A percentile compares a stretch with the other conserved stretches of the same genome.
Evolutionary conservation across 2,888 invertebrate species (phyloP).

Genomic region (Erannis defoliaria): DNA sequence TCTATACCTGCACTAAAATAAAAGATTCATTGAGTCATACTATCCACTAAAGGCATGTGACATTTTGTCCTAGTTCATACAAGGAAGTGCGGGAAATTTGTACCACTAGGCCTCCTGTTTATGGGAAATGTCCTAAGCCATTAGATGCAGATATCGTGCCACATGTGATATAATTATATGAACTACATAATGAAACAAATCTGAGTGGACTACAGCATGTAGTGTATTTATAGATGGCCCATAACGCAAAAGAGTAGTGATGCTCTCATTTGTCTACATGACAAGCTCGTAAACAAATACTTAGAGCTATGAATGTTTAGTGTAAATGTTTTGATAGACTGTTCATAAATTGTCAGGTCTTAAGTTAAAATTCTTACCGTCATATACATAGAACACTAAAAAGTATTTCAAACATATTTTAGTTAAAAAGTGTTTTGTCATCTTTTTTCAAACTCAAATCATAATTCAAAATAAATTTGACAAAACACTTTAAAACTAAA

Average conservation of each 20-base stretch:
- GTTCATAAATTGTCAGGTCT: too few relatives aligned
- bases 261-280: slow-evolving; percentile 48
- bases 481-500: too few relatives aligned
- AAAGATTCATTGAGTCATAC: slow-evolving; percentile 3
- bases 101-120: too few relatives aligned
- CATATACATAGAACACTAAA: too few relatives aligned
- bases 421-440: too few relatives aligned
- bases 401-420: too few relatives aligned
- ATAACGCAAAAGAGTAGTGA: slow-evolving; percentile 50
- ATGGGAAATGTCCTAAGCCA: too few relatives aligned
- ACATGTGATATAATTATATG: slow-evolving; percentile 38
- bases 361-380: neutral
- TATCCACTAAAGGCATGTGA: slow-evolving; percentile 14
- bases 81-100: too few relatives aligned
- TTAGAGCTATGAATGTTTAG: slow-evolving; percentile 11
- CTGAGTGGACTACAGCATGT: slow-evolving; percentile 49
- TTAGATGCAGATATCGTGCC: slow-evolving; percentile 25
- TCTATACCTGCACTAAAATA: slow-evolving; percentile 2
- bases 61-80: too few relatives aligned
- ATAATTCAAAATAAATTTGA: too few relatives aligned
- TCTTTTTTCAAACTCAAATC: too few relatives aligned
- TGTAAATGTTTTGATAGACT: too few relatives aligned
- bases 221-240: slow-evolving; percentile 63
- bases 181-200: slow-evolving; percentile 37
- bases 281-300: slow-evolving; percentile 29